Conservation (phyloP, 1,140 invertebrate genomes). For the Cataglyphis hispanica region DNA sequence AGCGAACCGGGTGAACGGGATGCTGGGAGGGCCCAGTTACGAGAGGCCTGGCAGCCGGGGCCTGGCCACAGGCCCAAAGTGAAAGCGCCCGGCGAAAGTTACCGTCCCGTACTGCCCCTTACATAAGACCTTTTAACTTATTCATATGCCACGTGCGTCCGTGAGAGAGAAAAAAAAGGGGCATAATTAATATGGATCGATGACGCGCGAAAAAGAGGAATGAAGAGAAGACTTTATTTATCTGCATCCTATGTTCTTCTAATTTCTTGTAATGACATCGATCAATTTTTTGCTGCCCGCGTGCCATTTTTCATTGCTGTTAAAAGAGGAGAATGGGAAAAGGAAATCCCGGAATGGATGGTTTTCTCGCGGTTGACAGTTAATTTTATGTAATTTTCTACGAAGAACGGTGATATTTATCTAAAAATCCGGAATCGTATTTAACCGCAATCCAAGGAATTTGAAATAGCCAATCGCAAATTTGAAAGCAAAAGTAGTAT, state of each 20-base stretch:
- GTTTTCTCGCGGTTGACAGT: slow-evolving; percentile 3
- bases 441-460: slow-evolving; percentile 43
- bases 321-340: slow-evolving; percentile 29
- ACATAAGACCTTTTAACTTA: slow-evolving; percentile 84
- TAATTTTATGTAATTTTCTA: slow-evolving; percentile 51
- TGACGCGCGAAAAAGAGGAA: not conserved
- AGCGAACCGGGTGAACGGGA: slow-evolving; percentile 81
- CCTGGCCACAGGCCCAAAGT: slow-evolving; percentile 78
- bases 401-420: slow-evolving; percentile 35
- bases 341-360: not conserved
- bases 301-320: slow-evolving; percentile 11
- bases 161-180: slow-evolving; percentile 21
- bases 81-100: slow-evolving; percentile 86
- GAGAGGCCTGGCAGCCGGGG: slow-evolving; percentile 72
- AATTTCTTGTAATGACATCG: not conserved
- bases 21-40: slow-evolving; percentile 78
- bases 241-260: not conserved
- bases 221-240: not conserved
- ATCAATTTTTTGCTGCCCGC: not conserved
- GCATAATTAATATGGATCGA: slow-evolving; percentile 58
- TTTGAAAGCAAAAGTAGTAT: not conserved
- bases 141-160: slow-evolving; percentile 73
- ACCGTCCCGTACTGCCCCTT: slow-evolving; percentile 78
- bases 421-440: not conserved
- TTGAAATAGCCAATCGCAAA: not conserved